Conservation (phyloP, 2,888 invertebrate genomes). For the Brachyptera risi region DNA sequence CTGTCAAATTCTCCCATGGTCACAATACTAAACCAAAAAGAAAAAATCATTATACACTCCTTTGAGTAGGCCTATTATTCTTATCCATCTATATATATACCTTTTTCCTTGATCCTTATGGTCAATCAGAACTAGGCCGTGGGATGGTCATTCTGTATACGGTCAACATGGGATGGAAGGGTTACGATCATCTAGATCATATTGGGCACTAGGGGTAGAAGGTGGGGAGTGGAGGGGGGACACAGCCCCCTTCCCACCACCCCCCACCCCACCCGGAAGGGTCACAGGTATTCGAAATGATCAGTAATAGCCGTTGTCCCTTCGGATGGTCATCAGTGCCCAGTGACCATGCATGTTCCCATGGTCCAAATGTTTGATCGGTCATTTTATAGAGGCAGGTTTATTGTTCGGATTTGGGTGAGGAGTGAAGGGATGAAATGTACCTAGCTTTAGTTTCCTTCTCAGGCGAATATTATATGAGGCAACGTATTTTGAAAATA, state of each 20-base stretch:
- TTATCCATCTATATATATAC: too few species aligned
- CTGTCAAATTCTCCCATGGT: not conserved
- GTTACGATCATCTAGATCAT: slow-evolving; percentile 19
- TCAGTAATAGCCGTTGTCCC: not conserved
- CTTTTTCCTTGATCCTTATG: not conserved
- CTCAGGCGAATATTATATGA: too few species aligned
- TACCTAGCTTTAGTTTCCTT: too few species aligned
- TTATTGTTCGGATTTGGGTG: not conserved
- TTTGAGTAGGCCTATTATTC: too few species aligned
- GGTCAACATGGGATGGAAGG: not conserved
- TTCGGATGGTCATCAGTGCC: not conserved
- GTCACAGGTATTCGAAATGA: slow-evolving; percentile 1
- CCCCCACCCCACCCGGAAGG: slow-evolving; percentile 18
- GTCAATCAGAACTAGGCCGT: not conserved
- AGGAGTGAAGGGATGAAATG: not conserved
- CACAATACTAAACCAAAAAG: too few species aligned
- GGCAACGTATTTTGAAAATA: too few species aligned
- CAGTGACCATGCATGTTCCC: not conserved
- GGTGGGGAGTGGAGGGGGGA: too few species aligned
- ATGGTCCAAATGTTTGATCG: not conserved
- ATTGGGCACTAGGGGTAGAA: too few species aligned
- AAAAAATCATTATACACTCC: too few species aligned
- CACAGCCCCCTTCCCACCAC: too few species aligned
- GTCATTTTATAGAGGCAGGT: not conserved
- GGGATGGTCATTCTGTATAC: not conserved